Evolutionary conservation across 2,113 vertebrate genomes (phyloP).

Genomic region (Cromileptes altivelis): DNA sequence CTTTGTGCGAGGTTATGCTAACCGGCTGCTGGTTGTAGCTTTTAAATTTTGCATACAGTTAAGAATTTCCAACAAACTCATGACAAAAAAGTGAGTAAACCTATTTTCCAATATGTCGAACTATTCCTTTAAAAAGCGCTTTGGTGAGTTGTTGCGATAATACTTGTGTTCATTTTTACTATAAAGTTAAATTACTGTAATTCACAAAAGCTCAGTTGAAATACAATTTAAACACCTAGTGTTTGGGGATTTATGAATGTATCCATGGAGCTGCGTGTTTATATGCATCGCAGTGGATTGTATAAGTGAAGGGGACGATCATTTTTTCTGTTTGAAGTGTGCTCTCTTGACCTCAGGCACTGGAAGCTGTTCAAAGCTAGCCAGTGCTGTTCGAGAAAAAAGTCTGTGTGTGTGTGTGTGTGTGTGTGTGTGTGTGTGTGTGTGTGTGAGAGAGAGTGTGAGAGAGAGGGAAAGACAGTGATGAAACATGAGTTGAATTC

Average conservation of each 20-base stretch:
- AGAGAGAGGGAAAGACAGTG: conserved; percentile 4
- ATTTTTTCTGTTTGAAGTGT: conserved; percentile 40
- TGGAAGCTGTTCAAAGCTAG: conserved; percentile 50
- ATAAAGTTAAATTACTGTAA: background rate
- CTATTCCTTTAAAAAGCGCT: background rate
- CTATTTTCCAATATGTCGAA: background rate
- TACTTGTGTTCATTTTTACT: background rate
- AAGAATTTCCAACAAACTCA: background rate
- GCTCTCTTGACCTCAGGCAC: conserved; percentile 53
- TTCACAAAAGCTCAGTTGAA: background rate
- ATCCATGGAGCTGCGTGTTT: conserved; percentile 1
- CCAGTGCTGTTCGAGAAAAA: conserved; percentile 8
- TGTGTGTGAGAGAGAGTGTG: background rate
- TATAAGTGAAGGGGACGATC: background rate
- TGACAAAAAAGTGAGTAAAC: background rate
- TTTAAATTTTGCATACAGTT: background rate
- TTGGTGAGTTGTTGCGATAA: background rate
- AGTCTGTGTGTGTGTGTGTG: background rate
- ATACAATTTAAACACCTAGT: background rate
- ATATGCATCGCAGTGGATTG: background rate
- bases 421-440: background rate
- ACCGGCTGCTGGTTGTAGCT: too few species aligned
- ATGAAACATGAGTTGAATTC: conserved; percentile 55
- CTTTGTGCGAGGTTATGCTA: background rate
- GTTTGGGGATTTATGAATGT: background rate